Base-by-base conservation (phyloP, 2,797 vertebrate genomes). In the Cottoperca gobio region DNA sequence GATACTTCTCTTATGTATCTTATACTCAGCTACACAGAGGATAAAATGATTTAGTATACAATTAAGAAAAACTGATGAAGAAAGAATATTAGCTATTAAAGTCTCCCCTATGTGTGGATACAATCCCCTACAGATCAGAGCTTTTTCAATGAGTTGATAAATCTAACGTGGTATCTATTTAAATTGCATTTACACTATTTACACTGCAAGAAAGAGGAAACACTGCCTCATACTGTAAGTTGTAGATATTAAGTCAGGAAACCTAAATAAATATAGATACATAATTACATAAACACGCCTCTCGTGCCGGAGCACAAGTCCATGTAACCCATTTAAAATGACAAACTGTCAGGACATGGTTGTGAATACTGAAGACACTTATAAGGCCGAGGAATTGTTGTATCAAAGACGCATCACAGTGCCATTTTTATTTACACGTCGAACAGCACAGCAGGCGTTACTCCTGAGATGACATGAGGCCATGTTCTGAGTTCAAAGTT, bases 361-460 rank as follows among this genome's bases (percentile, higher is more conserved):
- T 65, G 46, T 82, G 71, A 84, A 86, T 73, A 64, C 53, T 52
- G 79, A 82, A 75, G 86, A 88, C 70, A 77, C 65, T 63, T 87
- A 82, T 79, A 81, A 82, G 71, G 49, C 80, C 8, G 13, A 72
- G 59, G 71, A 82, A 87, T 78, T 84, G 79, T 68, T 78, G 62
- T 49, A 85, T 83, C 82, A 84, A 84, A 88, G 79, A 48, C 48
- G 8, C 40, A 83, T 79, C 85, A 63, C 45, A 70, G 58, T 40
- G 28, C 70, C 70, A 37, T 78, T 77, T 88, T 90, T 89, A 79
- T 83, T 86, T 78, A 87, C 75, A 83, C 82, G 84, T 91, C 77
- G 86, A 85, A 82, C 57, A 40, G 37, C 64, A 55, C 55, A 54
- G 67, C 59, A 2, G 67, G 55, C 42, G 76, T 75, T 52, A 67